phyloP scores from a whole-genome alignment of 2,113 vertebrate genomes.

The Phylloscopus whistleri region DNA sequence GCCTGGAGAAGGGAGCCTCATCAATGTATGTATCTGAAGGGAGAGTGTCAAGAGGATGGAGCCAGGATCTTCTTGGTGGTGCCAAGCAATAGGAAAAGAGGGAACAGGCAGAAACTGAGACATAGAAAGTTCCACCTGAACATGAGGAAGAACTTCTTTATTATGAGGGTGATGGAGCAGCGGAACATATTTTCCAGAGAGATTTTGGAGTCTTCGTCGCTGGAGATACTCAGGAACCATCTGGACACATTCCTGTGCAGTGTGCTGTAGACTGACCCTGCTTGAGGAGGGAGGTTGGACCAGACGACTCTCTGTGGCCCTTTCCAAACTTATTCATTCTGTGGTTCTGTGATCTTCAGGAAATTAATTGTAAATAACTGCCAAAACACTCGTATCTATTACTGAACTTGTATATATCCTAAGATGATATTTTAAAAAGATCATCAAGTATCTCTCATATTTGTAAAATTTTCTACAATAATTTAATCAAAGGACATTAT shows the following conservation, averaged over 20 bases:
- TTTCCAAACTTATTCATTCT: not conserved
- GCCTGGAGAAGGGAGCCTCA: not conserved
- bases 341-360: not conserved
- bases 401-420: not conserved
- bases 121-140: not conserved
- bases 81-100: not conserved
- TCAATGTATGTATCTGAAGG: not conserved
- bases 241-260: not conserved
- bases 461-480: not conserved
- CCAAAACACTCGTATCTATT: not conserved
- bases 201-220: not conserved
- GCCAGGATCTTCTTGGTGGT: not conserved
- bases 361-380: not conserved
- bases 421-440: not conserved
- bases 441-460: not conserved
- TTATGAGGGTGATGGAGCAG: not conserved
- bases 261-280: not conserved
- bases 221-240: not conserved
- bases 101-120: not conserved
- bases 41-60: not conserved
- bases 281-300: not conserved
- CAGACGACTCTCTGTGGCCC: not conserved
- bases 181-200: not conserved
- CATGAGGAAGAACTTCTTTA: not conserved
- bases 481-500: not conserved